Evolutionary conservation across 1,140 invertebrate species (phyloP), one percentile per base, ranked within the genome.

Genomic region (Gonatopus flavifemur): DNA sequence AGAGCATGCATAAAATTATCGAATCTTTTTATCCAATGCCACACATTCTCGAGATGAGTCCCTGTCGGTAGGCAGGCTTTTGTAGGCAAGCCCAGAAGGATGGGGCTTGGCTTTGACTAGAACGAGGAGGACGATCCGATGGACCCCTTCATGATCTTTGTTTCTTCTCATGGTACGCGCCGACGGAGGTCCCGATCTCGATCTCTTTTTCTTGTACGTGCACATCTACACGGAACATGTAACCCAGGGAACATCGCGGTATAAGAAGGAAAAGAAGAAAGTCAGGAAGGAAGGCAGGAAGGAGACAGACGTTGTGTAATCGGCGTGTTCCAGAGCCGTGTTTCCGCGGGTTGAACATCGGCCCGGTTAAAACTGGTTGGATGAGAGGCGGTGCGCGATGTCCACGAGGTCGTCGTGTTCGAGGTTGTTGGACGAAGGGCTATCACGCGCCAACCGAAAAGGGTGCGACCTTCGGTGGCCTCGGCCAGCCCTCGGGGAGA

Each of bases 401-500:
- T 6, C 35, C n/a, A 36, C n/a, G 35, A 28, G 25, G 35, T n/a
- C 15, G 38, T 12, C n/a, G 6, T 49, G 32, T 45, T 49, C 45
- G 44, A 56, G 59, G 59, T 54, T n/a, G n/a, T n/a, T 53, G 55
- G 59, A 51, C 57, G 59, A 47, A 62, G 60, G 60, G 60, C 59
- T 54, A 53, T 21, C 42, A 46, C 46, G 50, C 40, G 24, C 41
- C 43, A 56, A 40, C 59, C 64, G 65, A 67, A 69, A 72, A 77
- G 72, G 72, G 75, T 72, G 73, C 74, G 69, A 75, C 69, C 67
- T 72, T 64, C 51, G 51, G 44, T 65, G 64, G 63, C 58, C 61
- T 57, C 59, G 72, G 67, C 69, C 76, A 72, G 76, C 76, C 76
- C 74, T 77, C 74, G 72, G 70, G 73, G 70, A 78, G 70, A 77